Percentiles rank a stretch among this genome's conserved stretches.
Conservation (phyloP, 2,797 vertebrate genomes). For the Gymnocypris eckloni region DNA sequence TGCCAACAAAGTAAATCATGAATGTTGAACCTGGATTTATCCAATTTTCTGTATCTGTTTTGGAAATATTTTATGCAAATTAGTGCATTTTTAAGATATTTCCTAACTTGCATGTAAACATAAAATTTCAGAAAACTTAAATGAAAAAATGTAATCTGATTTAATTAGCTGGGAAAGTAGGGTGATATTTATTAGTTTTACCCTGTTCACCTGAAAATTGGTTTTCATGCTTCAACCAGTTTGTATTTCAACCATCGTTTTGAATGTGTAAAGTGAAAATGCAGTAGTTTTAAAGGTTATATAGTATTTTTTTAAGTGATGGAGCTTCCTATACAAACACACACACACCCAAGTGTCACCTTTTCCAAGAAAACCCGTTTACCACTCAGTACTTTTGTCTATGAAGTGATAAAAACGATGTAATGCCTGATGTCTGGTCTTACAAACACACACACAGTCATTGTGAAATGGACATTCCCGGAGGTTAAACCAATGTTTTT, state of each 20-base stretch:
- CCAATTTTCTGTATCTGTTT: not conserved
- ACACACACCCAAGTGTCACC: not conserved
- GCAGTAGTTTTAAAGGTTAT: not conserved
- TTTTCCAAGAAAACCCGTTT: not conserved
- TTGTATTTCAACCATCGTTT: constrained; percentile 15
- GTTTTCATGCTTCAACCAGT: not conserved
- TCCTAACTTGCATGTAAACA: not conserved
- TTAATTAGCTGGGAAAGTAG: not conserved
- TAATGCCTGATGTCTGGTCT: too few relatives aligned
- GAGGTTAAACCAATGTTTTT: constrained; percentile 22
- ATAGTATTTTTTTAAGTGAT: not conserved
- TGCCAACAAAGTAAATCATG: not conserved
- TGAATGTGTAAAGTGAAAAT: not conserved
- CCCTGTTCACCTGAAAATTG: not conserved
- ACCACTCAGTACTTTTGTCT: not conserved
- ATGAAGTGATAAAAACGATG: not conserved
- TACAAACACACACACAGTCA: too few relatives aligned
- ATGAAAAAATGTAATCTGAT: not conserved
- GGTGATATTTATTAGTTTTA: not conserved
- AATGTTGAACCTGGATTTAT: not conserved
- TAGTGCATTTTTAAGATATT: not conserved
- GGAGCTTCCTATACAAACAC: not conserved
- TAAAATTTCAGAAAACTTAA: not conserved
- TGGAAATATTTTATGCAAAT: not conserved
- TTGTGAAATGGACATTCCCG: too few relatives aligned